These are phyloP conservation scores for Nephrotoma flavescens DNA, from an alignment of 2,888 invertebrate species.

Conservation along the genomic window DNA sequence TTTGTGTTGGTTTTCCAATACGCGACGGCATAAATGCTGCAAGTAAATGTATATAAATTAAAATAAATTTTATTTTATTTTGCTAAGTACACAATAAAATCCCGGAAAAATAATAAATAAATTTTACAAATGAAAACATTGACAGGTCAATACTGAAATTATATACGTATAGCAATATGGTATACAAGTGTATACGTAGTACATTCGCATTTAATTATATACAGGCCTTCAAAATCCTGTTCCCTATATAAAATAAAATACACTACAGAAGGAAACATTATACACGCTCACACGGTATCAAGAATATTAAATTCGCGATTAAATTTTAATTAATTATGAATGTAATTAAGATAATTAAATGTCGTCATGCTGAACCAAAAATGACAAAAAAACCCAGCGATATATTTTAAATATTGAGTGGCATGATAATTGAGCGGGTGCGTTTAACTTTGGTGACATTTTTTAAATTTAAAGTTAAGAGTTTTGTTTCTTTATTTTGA, in stretches of 20 bases:
- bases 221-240: background rate
- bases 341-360: background rate
- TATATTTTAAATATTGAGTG: background rate
- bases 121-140: background rate
- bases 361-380: background rate
- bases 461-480: too few relatives aligned
- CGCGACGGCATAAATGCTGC: constrained; percentile 45
- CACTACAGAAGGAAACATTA: background rate
- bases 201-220: background rate
- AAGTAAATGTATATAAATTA: constrained; percentile 7
- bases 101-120: background rate
- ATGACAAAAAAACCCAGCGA: background rate
- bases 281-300: background rate
- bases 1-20: constrained; percentile 58
- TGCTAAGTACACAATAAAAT: background rate
- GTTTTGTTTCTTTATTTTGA: background rate
- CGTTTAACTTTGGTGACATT: background rate
- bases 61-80: background rate
- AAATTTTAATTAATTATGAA: background rate
- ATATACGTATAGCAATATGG: background rate
- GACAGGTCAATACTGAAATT: background rate
- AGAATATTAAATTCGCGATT: background rate
- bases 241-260: background rate
- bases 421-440: background rate
- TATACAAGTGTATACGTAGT: too few relatives aligned